Percentiles rank a stretch among this genome's conserved stretches.
These are phyloP conservation scores for Takifugu flavidus DNA, from an alignment of 2,113 vertebrate genomes.

Conservation along the genomic window DNA sequence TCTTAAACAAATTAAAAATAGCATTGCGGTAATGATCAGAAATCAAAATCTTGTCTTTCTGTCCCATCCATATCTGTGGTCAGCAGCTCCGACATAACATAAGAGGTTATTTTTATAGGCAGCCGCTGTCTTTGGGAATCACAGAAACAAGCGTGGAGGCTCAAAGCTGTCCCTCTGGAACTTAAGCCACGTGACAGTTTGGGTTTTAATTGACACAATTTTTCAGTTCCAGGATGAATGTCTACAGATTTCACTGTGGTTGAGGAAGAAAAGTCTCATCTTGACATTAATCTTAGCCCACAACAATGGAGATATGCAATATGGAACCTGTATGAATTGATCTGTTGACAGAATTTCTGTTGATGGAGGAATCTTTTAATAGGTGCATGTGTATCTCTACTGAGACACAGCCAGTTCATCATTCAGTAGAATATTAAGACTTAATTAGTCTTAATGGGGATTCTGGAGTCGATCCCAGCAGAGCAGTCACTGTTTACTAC, in stretches of 20 bases:
- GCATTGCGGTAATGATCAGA: background rate
- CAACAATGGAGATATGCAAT: too few species aligned
- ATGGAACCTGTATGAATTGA: too few species aligned
- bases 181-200: background rate
- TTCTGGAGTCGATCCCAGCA: too few species aligned
- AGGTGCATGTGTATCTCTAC: too few species aligned
- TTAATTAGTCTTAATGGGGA: too few species aligned
- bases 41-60: background rate
- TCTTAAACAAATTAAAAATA: background rate
- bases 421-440: too few species aligned
- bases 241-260: background rate
- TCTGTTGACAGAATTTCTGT: too few species aligned
- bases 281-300: background rate
- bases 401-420: too few species aligned
- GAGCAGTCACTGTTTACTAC: too few species aligned
- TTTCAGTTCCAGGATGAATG: slow-evolving; percentile 14
- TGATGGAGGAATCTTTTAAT: too few species aligned
- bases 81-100: background rate
- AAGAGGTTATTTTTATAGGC: slow-evolving; percentile 15
- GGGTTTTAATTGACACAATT: slow-evolving; percentile 1
- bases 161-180: slow-evolving; percentile 10
- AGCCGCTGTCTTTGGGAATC: background rate
- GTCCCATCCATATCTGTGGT: too few species aligned
- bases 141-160: slow-evolving; percentile 4
- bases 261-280: background rate